Evolutionary conservation across 2,888 invertebrate genomes (phyloP).

Genomic region (Polyommatus iphigenia): DNA sequence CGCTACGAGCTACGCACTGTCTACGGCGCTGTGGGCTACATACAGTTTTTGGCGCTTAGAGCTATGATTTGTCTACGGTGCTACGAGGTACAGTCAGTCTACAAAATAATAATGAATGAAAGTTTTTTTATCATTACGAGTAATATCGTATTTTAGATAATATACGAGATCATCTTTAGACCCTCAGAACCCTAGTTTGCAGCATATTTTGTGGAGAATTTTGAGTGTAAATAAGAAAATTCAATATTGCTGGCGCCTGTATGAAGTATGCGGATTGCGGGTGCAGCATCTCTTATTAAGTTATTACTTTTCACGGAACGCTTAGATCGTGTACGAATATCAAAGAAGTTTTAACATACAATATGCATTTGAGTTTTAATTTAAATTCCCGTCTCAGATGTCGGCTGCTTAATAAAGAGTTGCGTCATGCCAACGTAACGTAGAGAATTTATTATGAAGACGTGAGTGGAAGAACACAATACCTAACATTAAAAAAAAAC

Average conservation of each 20-base stretch:
- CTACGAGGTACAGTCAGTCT: too few species aligned
- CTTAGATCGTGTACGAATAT: background rate
- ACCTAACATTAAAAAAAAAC: too few species aligned
- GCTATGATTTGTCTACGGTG: too few species aligned
- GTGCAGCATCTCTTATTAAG: background rate
- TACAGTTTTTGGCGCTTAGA: too few species aligned
- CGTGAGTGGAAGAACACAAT: too few species aligned
- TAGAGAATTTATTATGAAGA: background rate
- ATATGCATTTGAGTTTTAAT: background rate
- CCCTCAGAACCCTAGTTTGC: background rate
- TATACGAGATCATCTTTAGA: too few species aligned
- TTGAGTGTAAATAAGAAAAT: background rate
- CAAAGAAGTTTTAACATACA: conserved; percentile 6
- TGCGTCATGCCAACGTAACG: background rate
- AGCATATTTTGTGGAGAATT: background rate
- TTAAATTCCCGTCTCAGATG: background rate
- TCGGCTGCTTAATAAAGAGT: background rate
- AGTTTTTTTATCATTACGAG: too few species aligned
- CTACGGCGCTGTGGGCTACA: too few species aligned
- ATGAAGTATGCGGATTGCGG: background rate
- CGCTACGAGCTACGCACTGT: too few species aligned
- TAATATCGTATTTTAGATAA: too few species aligned
- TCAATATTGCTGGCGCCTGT: background rate
- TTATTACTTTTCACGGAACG: background rate
- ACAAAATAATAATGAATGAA: too few species aligned